Conservation (phyloP, 2,797 vertebrate genomes). For the Lacerta agilis region DNA sequence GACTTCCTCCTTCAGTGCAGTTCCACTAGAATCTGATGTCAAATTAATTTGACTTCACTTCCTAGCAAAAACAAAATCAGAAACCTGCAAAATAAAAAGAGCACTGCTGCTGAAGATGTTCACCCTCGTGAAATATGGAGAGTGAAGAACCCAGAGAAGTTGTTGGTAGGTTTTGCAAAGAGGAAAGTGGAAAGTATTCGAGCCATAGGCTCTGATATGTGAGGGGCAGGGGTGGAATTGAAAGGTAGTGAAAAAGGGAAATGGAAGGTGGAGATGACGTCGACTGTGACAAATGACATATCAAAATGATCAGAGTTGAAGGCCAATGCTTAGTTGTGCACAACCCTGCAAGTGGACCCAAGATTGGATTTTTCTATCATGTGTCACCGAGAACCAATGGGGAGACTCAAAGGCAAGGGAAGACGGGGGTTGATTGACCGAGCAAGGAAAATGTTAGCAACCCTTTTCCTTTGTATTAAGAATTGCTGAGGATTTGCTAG, state of each 20-base stretch:
- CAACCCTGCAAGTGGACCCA: background rate
- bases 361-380: conserved; percentile 7
- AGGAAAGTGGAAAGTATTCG: background rate
- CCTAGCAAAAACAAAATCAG: background rate
- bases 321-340: background rate
- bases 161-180: background rate
- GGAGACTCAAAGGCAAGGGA: background rate
- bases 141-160: background rate
- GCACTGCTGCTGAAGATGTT: background rate
- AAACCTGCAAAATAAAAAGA: background rate
- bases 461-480: conserved; percentile 48
- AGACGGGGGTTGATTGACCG: background rate
- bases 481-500: conserved; percentile 52
- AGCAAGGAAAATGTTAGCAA: conserved; percentile 18
- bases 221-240: no score
- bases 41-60: no score
- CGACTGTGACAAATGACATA: background rate
- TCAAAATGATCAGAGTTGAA: background rate
- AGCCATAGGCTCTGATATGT: background rate
- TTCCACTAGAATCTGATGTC: no score
- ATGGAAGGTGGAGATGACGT: background rate
- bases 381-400: background rate
- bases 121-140: background rate
- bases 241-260: background rate
- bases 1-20: no score